Evolutionary conservation across 2,888 invertebrate genomes (phyloP), one percentile per base, ranked within the genome.

Genomic region (Geotrupes spiniger): DNA sequence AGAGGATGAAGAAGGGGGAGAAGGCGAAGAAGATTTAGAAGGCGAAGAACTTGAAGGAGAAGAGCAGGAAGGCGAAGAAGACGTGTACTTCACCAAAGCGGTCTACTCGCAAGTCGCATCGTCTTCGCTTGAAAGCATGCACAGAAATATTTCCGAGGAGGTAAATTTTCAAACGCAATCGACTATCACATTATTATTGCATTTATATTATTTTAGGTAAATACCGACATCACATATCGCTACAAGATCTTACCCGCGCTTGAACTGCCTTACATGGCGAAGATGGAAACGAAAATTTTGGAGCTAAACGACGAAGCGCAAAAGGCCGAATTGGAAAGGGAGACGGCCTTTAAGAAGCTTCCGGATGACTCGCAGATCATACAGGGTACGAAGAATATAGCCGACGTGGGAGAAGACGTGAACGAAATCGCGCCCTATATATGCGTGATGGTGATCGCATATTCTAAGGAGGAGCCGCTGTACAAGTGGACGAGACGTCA

Each of bases 331-430:
- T 64, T 84, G 4, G 54, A 62, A 0, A 74, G 79, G 37, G 77
- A 76, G 1, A 76, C 72, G 42, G 83, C 84, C 59, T 85, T 82
- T 54, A 72, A 73, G 36, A 63, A 70, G 9, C 63, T 84, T 28
- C 80, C 82, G 0, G 84, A 84, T 55, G 76, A 75, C 5, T 76
- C 76, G 0, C 76, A 82, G 63, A 79, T 83, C 8, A 70, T 85
- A 0, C 69, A 76, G 51, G 83, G 81, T 1, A 62, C 68, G 0
- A 61, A 66, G 1, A 73, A 75, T 10, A 63, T 82, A 9, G 49
- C 61, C 1, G 50, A 56, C 9, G 58, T 61, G n/a, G 65, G 63
- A 2, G 28, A 46, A 14, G 45, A 56, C 11, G 43, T 55, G 1
- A 53, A 55, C 11, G 47, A 49, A 45, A 65, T 75, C 21, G 66